Evolutionary conservation across 1,140 invertebrate genomes (phyloP), one percentile per base, ranked within the genome.

Genomic region (Argopecten irradians): DNA sequence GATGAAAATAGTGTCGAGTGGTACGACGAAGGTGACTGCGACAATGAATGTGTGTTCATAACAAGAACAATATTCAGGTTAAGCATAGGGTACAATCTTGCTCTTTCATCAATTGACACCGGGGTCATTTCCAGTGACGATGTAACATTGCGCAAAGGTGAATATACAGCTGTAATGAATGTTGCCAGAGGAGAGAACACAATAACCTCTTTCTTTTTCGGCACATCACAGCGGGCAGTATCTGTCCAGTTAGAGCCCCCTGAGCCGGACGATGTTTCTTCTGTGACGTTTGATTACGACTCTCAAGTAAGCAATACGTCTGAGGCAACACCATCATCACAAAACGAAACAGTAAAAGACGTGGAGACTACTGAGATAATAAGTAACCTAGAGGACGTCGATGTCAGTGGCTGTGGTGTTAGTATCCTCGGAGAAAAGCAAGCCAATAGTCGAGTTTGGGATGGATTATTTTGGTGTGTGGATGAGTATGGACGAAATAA

Each of bases 391-490:
- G 55, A 71, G 28, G n/a, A 71, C 11, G 28, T 71, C 55, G 55
- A 16, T n/a, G 55, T 71, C 55, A 5, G 28, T 71, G 55, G 55
- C 55, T 71, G 55, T 16, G 55, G 55, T 71, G 55, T 71, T 28
- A 71, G 55, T n/a, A 71, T 71, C 16, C n/a, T 71, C 22, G 55
- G 55, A 71, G 55, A 71, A 71, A 71, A 11, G 55, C 55, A 71
- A 11, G n/a, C 13, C 0, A 35, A 84, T 0, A 89, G 84, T n/a
- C n/a, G 22, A n/a, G n/a, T 3, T 34, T 89, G 88, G 88, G 46
- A 88, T 88, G 35, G 84, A 22, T 86, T 85, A 34, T 85, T 91
- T 71, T 89, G 88, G 90, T 83, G 71, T 32, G 35, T 35, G 8
- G 88, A 91, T 55, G 87, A 41, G 22, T 86, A 89, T 46, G 85